These are phyloP conservation scores for Encarsia formosa DNA, from an alignment of 2,888 invertebrate genomes.

Conservation along the genomic window DNA sequence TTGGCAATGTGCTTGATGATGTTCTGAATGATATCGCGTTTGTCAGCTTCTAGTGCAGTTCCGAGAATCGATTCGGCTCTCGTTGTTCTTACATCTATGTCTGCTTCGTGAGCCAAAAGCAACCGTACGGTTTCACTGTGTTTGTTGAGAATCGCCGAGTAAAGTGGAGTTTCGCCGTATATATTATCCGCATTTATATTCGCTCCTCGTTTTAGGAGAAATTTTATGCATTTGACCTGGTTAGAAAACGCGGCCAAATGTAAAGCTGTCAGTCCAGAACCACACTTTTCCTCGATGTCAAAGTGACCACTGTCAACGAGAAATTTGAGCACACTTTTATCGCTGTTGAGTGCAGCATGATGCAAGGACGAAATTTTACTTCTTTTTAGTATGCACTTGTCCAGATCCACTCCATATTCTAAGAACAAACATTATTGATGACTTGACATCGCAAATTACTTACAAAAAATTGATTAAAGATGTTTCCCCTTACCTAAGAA, in stretches of 20 bases:
- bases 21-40: not conserved
- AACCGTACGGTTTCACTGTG: not conserved
- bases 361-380: conserved; percentile 10
- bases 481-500: conserved; percentile 7
- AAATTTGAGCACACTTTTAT: conserved; percentile 7
- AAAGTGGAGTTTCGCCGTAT: conserved; percentile 9
- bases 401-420: conserved; percentile 6
- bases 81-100: conserved; percentile 1
- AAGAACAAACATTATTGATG: too few species aligned
- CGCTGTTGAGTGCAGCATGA: conserved; percentile 7
- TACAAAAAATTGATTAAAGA: too few species aligned
- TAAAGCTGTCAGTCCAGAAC: conserved; percentile 6
- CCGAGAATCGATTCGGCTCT: not conserved
- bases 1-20: conserved; percentile 2
- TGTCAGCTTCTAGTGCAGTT: not conserved
- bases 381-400: not conserved
- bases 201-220: conserved; percentile 4
- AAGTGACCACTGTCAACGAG: conserved; percentile 8
- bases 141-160: conserved; percentile 6
- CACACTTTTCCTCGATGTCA: conserved; percentile 8
- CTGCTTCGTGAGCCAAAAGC: not conserved
- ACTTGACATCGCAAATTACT: too few species aligned
- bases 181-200: conserved; percentile 5
- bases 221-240: conserved; percentile 5
- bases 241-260: conserved; percentile 7